phyloP scores from a whole-genome alignment of 1,140 invertebrate genomes.

The Cyclargus thomasi region DNA sequence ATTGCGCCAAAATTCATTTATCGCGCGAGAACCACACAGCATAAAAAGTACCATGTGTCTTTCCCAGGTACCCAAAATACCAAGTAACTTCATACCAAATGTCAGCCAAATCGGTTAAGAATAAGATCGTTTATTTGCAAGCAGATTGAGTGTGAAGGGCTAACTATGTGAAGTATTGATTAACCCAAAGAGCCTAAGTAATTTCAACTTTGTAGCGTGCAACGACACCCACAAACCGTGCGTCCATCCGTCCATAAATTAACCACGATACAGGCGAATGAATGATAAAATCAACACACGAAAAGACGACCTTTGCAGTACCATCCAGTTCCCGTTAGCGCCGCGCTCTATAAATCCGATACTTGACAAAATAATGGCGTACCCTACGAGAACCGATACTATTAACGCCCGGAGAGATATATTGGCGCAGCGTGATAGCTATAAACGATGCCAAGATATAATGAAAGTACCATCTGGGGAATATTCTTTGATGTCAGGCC shows the following conservation, averaged over 20 bases:
- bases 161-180: no score
- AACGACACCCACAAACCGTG: not conserved
- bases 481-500: not conserved
- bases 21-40: no score
- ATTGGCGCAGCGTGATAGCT: slow-evolving; percentile 69
- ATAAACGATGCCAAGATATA: slow-evolving; percentile 48
- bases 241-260: not conserved
- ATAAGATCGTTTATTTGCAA: no score
- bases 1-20: no score
- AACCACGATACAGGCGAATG: not conserved
- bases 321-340: slow-evolving; percentile 54
- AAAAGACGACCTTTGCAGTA: slow-evolving; percentile 47
- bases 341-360: slow-evolving; percentile 61
- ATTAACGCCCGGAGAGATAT: slow-evolving; percentile 70
- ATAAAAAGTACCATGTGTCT: no score
- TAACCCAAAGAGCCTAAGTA: no score
- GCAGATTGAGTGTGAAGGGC: no score
- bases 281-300: slow-evolving; percentile 30
- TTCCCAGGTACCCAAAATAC: no score
- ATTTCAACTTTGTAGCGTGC: no score
- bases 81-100: no score
- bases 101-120: no score
- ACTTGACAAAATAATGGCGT: slow-evolving; percentile 72
- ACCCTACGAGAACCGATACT: slow-evolving; percentile 56
- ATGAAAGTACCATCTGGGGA: not conserved